Evolutionary conservation across 2,888 invertebrate species (phyloP), one percentile per base, ranked within the genome.

Genomic region (Ormyrus nitidulus): DNA sequence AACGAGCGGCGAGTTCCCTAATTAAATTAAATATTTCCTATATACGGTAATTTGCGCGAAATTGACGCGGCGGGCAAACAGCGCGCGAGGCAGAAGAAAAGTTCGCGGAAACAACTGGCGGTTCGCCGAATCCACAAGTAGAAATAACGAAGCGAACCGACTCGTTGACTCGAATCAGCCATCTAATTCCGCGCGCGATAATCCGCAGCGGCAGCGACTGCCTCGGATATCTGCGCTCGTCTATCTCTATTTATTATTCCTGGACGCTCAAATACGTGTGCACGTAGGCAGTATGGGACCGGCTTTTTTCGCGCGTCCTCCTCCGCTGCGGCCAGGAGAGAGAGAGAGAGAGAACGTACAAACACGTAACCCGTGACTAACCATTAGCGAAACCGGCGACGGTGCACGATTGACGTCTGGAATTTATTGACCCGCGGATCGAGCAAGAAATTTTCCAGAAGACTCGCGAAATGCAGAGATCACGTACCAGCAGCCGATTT

Each of bases 211-310:
- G 87, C 80, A 69, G 65, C 78, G 74, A 76, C 83, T 81, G 7
- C 54, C 9, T 51, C 53, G 9, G 54, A 10, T 86, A 86, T 87
- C 87, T 85, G 79, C 78, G 77, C 84, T 84, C 83, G 85, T 87
- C 87, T 86, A 88, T 88, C 88, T 86, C 85, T 86, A 88, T 89
- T 89, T 89, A 89, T 89, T 88, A 89, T 87, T 86, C 86, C 85
- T 85, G 85, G 85, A 84, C 83, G 86, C 83, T 68, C 83, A 86
- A 62, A 68, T 61, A n/a, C 51, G 49, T 54, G 65, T 61, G 51
- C 65, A 70, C 73, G 62, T 64, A 75, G 66, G 59, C 65, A 11
- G 70, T 56, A 34, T 4, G 34, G 19, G 64, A 75, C 71, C 34
- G 2, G 34, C 34, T 34, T 75, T 75, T 79, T 79, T 71, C 75